A percentile compares a stretch with the other conserved stretches of the same genome.
Evolutionary conservation across 1,140 invertebrate genomes (phyloP).

Genomic region (Pseudomyrmex gracilis): DNA sequence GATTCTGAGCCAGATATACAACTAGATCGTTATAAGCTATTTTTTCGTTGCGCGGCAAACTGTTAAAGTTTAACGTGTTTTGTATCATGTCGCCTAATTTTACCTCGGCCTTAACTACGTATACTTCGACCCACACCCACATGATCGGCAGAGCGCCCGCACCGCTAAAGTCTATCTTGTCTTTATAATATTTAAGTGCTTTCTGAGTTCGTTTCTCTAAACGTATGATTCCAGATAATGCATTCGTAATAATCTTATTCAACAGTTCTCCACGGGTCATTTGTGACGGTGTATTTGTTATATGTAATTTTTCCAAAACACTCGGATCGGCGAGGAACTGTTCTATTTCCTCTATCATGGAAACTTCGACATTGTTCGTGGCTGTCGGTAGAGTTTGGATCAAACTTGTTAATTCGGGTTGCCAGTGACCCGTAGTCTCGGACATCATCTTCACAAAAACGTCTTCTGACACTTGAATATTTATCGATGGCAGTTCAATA

Average conservation of each 20-base stretch:
- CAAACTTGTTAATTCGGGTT: constrained; percentile 59
- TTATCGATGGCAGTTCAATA: constrained; percentile 41
- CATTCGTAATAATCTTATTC: constrained; percentile 41
- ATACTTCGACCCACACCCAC: constrained; percentile 61
- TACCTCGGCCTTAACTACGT: constrained; percentile 40
- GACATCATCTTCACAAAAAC: constrained; percentile 18
- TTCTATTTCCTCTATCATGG: constrained; percentile 33
- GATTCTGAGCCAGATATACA: constrained; percentile 58
- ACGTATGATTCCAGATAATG: constrained; percentile 23
- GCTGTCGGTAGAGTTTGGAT: constrained; percentile 37
- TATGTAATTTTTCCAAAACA: constrained; percentile 47
- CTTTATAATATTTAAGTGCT: constrained; percentile 56
- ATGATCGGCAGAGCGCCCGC: constrained; percentile 46
- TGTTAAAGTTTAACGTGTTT: constrained; percentile 59
- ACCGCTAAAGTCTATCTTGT: constrained; percentile 39
- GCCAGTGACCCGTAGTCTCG: constrained; percentile 55
- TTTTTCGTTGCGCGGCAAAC: constrained; percentile 60
- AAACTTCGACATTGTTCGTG: constrained; percentile 7
- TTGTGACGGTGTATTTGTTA: constrained; percentile 35
- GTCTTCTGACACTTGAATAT: constrained; percentile 50
- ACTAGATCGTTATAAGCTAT: constrained; percentile 69
- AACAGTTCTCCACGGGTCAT: constrained; percentile 57
- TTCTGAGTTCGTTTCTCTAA: constrained; percentile 1
- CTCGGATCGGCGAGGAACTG: constrained; percentile 39
- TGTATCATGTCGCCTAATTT: constrained; percentile 69